Evolutionary conservation across 2,888 invertebrate species (phyloP), one percentile per base, ranked within the genome.

Genomic region (Steinernema scapterisci): DNA sequence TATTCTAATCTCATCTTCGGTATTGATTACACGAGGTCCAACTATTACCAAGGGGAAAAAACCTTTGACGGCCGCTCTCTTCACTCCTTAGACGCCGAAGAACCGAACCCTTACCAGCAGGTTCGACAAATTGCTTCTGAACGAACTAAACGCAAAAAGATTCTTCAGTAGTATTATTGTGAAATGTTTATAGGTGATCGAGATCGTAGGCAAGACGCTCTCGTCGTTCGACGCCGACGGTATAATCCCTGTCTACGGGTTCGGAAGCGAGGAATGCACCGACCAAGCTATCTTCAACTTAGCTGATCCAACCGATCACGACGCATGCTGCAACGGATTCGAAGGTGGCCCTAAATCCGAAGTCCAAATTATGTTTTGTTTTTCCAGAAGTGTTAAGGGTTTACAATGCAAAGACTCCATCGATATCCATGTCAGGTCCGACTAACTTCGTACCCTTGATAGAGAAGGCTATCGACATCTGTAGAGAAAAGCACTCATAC

Each of bases 371-470:
- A 44, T 16, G 13, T 70, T 27, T 38, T 7, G 48, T 6, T n/a
- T 63, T n/a, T 16, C n/a, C 87, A 81, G 89, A 89, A 77, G 90
- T 90, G 16, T 82, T 90, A 27, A 82, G 86, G 70, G 87, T 88
- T 1, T 90, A 90, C 83, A 89, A 89, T 77, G 83, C 88, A 56
- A 85, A 89, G 44, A 89, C 89, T 27, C 88, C 88, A 1, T 83
- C 85, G 70, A 88, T 90, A 5, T 81, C 85, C 25, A 88, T 90
- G 77, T 89, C 89, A 76, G 90, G 90, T 1, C 90, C 90, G 0
- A 90, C 90, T 38, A 90, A 89, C 81, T 89, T 90, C 79, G 90
- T 90, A 11, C 90, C 90, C 7, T 84, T 90, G 44, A 90, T 90
- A 73, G 82, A 88, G 75, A 83, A 78, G 70, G 70, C 51, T 19